These are phyloP conservation scores for Pheosia tremula DNA, from an alignment of 2,888 invertebrate species.

Conservation along the genomic window DNA sequence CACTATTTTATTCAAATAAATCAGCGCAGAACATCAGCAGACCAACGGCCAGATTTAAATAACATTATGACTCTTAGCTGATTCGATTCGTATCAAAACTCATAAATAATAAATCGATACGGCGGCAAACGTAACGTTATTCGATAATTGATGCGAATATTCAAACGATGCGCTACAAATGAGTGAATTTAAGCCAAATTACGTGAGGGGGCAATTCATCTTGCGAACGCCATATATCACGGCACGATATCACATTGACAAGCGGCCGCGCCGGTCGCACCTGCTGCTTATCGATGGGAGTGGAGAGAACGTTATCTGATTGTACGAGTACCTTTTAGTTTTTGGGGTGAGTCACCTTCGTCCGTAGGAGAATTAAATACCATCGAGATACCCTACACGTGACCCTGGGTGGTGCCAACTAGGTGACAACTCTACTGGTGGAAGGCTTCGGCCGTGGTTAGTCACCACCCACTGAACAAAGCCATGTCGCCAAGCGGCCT, in stretches of 20 bases:
- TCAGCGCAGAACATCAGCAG: too few relatives aligned
- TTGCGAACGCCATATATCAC: constrained; percentile 29
- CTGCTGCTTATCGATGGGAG: background rate
- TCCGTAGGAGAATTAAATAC: too few relatives aligned
- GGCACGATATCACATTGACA: constrained; percentile 12
- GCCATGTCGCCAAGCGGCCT: too few relatives aligned
- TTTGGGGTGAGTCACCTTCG: too few relatives aligned
- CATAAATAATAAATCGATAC: constrained; percentile 28
- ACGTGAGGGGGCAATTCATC: constrained; percentile 46
- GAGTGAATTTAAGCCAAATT: constrained; percentile 49
- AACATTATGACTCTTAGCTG: background rate
- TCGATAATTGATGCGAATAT: constrained; percentile 35
- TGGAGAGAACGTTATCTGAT: background rate
- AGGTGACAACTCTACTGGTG: too few relatives aligned
- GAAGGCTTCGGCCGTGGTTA: too few relatives aligned
- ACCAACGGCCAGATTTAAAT: background rate
- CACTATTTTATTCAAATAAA: too few relatives aligned
- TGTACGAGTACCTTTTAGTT: too few relatives aligned
- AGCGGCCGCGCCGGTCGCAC: constrained; percentile 19
- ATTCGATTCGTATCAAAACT: constrained; percentile 10
- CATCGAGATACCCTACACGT: too few relatives aligned
- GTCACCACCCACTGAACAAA: too few relatives aligned
- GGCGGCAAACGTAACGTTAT: constrained; percentile 28
- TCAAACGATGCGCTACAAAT: constrained; percentile 37
- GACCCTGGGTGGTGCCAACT: too few relatives aligned